These are phyloP conservation scores for Mus pahari DNA, from an alignment of 2,113 vertebrate genomes.

Conservation along the genomic window DNA sequence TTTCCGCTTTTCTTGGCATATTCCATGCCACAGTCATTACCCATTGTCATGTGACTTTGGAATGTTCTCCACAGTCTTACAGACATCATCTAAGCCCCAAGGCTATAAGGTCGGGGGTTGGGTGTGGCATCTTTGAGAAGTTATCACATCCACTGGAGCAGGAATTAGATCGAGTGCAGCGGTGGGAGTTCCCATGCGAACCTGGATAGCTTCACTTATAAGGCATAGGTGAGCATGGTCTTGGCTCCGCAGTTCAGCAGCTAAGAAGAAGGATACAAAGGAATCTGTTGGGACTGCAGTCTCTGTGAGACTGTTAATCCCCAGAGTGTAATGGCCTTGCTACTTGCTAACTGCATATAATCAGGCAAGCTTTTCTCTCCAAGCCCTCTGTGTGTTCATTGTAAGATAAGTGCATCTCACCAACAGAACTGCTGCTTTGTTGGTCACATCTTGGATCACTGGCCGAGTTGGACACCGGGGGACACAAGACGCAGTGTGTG, in stretches of 20 bases:
- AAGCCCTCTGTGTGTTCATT: rapidly evolving
- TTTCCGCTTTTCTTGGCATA: rapidly evolving
- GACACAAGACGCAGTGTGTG: background rate
- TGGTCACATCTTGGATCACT: background rate
- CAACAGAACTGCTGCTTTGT: rapidly evolving
- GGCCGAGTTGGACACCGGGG: background rate
- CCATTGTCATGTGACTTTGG: background rate
- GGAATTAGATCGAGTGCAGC: background rate
- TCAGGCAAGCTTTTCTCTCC: rapidly evolving
- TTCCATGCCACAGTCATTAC: background rate
- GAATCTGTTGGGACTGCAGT: rapidly evolving
- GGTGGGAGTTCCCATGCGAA: rapidly evolving
- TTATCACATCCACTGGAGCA: background rate
- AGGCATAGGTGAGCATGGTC: too few relatives aligned
- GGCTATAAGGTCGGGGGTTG: background rate
- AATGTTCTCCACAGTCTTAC: background rate
- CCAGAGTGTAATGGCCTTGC: too few relatives aligned
- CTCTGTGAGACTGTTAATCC: background rate
- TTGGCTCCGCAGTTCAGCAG: background rate
- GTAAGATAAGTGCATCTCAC: rapidly evolving
- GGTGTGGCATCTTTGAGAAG: background rate
- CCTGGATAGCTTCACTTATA: too few relatives aligned
- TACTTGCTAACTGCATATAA: rapidly evolving
- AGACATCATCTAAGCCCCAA: background rate
- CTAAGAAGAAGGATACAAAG: too few relatives aligned